These are phyloP conservation scores for Telmatherina bonti DNA, from an alignment of 2,797 vertebrate species.

Conservation along the genomic window DNA sequence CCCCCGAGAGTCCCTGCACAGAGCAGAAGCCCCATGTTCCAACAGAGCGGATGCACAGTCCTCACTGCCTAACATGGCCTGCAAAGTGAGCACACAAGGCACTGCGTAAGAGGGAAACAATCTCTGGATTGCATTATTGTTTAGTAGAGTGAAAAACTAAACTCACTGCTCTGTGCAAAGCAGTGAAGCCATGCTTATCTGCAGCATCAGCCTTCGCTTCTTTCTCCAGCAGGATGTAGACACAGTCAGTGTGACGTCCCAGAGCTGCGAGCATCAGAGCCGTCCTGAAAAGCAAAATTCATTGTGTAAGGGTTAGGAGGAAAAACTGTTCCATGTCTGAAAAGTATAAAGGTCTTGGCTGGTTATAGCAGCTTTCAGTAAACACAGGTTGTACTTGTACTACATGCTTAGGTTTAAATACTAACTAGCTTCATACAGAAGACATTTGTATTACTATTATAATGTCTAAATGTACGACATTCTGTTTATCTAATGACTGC, in stretches of 20 bases:
- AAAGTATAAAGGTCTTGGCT: too few relatives aligned
- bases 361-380: neutral
- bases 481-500: neutral
- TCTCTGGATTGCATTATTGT: neutral
- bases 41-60: conserved; percentile 91
- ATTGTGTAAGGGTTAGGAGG: neutral
- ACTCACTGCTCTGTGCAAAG: conserved; percentile 88
- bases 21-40: conserved; percentile 92
- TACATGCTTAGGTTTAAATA: neutral
- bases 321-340: neutral
- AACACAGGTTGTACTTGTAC: neutral
- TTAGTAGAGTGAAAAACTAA: neutral
- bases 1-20: conserved; percentile 93
- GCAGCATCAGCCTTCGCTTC: conserved; percentile 90
- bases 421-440: neutral
- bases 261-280: conserved; percentile 94
- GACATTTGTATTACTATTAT: neutral
- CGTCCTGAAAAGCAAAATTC: conserved; percentile 80
- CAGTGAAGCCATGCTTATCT: conserved; percentile 91
- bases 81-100: conserved; percentile 9
- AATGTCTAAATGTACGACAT: neutral
- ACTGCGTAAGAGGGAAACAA: neutral
- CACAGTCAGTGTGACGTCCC: conserved; percentile 91
- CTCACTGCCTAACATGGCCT: conserved; percentile 93
- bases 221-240: conserved; percentile 95